These are phyloP conservation scores for Mactromeris polynyma DNA, from an alignment of 2,888 invertebrate species.

Conservation along the genomic window DNA sequence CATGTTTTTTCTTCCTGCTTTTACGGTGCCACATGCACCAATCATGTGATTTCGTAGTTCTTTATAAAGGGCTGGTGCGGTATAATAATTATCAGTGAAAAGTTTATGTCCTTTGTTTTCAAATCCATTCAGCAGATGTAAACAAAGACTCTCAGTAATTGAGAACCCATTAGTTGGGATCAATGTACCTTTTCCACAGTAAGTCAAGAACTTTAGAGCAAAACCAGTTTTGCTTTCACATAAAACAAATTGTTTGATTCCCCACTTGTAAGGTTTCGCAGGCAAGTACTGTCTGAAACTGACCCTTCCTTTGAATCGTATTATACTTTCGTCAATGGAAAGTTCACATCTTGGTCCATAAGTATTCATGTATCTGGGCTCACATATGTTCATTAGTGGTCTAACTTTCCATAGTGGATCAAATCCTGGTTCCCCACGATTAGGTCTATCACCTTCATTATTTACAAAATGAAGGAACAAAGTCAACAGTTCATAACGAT, in stretches of 20 bases:
- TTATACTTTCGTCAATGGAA: constrained; percentile 50
- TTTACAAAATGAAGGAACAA: constrained; percentile 29
- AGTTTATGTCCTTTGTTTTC: constrained; percentile 52
- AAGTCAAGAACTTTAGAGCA: constrained; percentile 42
- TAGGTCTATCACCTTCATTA: not conserved
- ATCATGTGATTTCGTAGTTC: constrained; percentile 37
- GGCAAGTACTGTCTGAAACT: constrained; percentile 43
- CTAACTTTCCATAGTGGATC: constrained; percentile 30
- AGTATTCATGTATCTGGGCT: constrained; percentile 11
- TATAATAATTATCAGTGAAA: constrained; percentile 55
- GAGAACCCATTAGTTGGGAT: not conserved
- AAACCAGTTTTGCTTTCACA: constrained; percentile 63
- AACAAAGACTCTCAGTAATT: constrained; percentile 37
- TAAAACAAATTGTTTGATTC: constrained; percentile 18
- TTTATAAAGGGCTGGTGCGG: constrained; percentile 37
- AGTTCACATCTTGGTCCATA: constrained; percentile 27
- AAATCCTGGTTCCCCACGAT: constrained; percentile 25
- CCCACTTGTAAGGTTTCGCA: not conserved
- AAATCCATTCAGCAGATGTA: constrained; percentile 33
- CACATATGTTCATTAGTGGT: constrained; percentile 19
- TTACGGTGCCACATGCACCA: constrained; percentile 60
- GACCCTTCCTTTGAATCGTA: constrained; percentile 59
- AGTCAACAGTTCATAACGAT: constrained; percentile 19
- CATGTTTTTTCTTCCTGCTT: constrained; percentile 52
- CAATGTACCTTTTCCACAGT: constrained; percentile 34